Base-by-base conservation (phyloP, 1,140 invertebrate species). In the Drosophila repletoides region DNA sequence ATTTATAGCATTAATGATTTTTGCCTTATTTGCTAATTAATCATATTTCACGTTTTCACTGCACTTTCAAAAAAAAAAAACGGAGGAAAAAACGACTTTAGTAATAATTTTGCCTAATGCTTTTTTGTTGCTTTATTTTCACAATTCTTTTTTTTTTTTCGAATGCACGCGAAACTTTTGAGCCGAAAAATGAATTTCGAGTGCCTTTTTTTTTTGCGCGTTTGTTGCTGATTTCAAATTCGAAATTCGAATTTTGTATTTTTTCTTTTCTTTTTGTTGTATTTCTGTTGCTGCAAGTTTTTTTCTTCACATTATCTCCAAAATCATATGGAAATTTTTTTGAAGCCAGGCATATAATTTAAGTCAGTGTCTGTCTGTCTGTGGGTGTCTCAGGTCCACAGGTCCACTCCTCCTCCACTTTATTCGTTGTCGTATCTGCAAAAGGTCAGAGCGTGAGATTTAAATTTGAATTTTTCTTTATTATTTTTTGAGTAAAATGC, bases 1-100 rank as follows among this genome's bases (percentile, higher is more conserved):
- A 68, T 72, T 68, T 71, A 79, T 63, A 86, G n/a, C 58, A 79
- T 70, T 67, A 67, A 81, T 45, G 67, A 68, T 81, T 76, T 58
- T 76, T 72, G 67, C 61, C 41, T 65, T 52, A 64, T 79, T 68
- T 71, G 80, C 79, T 79, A 84, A 84, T 84, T 84, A 84, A 84
- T 86, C 80, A 84, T 84, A 84, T 86, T 86, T 84, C 79, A n/a
- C n/a, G 80, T 80, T 84, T 80, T 86, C 75, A 80, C 80, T 86
- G 71, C 79, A 84, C 80, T 86, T 84, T 84, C 80, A 83, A 83
- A 81, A 81, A 72, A 49, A 33, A 5, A 48, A n/a, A n/a, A n/a
- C n/a, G n/a, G n/a, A n/a, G n/a, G n/a, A n/a, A n/a, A n/a, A n/a
- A 72, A 52, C 49, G 31, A 55, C 66, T 80, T 74, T 83, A 41